A percentile compares a stretch with the other conserved stretches of the same genome.
Conservation (phyloP, 2,797 vertebrate genomes). For the Pantherophis alleghaniensis region DNA sequence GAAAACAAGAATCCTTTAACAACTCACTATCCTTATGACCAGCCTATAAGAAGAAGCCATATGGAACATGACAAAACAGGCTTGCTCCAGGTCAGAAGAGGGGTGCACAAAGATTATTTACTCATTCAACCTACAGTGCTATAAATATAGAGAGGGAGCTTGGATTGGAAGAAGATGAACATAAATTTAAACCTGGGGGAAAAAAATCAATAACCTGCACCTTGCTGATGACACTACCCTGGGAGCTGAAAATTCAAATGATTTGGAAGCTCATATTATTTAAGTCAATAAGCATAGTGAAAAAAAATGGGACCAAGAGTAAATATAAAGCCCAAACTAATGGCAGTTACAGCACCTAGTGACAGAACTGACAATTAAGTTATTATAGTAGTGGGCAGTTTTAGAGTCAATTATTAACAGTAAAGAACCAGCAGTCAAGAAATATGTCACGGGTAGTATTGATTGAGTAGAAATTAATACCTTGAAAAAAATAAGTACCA, state of each 20-base stretch:
- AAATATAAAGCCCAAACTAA: background rate
- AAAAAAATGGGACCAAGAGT: background rate
- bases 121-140: background rate
- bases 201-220: background rate
- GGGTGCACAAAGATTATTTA: background rate
- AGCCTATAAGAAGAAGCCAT: background rate
- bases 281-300: background rate
- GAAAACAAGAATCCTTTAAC: background rate
- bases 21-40: background rate
- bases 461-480: background rate
- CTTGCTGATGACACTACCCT: background rate
- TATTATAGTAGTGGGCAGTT: background rate
- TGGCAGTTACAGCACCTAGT: background rate
- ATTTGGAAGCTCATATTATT: background rate
- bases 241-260: background rate
- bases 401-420: background rate
- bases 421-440: background rate
- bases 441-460: background rate
- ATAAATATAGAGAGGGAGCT: background rate
- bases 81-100: background rate
- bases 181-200: background rate
- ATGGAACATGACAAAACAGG: background rate
- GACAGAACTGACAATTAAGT: background rate
- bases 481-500: background rate
- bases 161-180: background rate